Evolutionary conservation across 2,113 vertebrate species (phyloP), one percentile per base, ranked within the genome.

Genomic region (Lasiurus borealis): DNA sequence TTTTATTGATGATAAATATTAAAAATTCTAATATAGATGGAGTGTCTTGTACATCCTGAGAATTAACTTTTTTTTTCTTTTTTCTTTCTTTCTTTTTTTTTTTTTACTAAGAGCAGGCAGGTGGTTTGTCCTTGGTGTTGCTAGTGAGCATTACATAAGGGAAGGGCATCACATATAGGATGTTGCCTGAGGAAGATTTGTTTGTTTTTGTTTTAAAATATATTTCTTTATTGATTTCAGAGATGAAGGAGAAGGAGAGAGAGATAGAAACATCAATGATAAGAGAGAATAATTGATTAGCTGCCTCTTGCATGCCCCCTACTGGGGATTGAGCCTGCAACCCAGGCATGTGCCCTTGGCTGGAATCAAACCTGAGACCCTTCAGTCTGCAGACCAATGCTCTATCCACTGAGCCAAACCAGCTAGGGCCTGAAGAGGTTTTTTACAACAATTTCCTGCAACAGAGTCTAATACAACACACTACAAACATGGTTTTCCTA

Each of bases 1-100:
- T 59, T 71, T 83, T 86, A 66, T 66, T 85, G 52, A 72, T 54
- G 23, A 62, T 36, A 88, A 50, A 75, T 57, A 91, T 57, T 88
- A 59, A 71, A 89, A 64, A 66, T 57, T 62, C 27, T 75, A 91
- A 83, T 85, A 57, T 14, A 94, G 48, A 91, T 84, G 36, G 66
- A 54, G 23, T 52, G 40, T 78, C 16, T 3, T 44, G 9, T 73
- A 57, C 29, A 85, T 83, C 27, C 27, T 68, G 68, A 82, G 52
- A 88, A 19, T 78, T 57, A 25, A 29, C 9, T 27, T 72, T 72
- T 31, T 66, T 90, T n/a, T 64, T 72, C 69, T 44, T 6, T 16
- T 5, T n/a, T n/a, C n/a, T n/a, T n/a, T n/a, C n/a, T n/a, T n/a
- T n/a, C n/a, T 72, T 72, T 31, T 66, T 90, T n/a, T 64, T 72